Evolutionary conservation across 2,888 invertebrate species (phyloP).

Genomic region (Caenorhabditis plicata): DNA sequence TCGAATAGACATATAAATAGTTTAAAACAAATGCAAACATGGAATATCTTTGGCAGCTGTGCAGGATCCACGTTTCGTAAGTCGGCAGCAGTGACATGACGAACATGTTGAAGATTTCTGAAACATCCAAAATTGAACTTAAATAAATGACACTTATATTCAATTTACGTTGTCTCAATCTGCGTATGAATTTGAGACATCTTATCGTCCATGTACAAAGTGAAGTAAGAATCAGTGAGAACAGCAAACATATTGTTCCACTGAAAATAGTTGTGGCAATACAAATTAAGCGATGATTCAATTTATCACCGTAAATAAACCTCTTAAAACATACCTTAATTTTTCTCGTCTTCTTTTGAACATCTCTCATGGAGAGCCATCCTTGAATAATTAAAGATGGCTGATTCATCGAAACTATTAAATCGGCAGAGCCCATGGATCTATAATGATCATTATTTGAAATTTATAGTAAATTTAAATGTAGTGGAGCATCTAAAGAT

Average conservation of each 20-base stretch:
- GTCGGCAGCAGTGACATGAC: constrained; percentile 97
- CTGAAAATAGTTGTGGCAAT: constrained; percentile 2
- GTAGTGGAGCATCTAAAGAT: background rate
- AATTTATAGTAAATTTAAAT: background rate
- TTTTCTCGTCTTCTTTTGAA: constrained; percentile 22
- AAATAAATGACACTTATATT: background rate
- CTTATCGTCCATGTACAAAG: constrained; percentile 25
- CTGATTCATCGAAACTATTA: constrained; percentile 19
- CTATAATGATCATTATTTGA: background rate
- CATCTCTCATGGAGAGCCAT: constrained; percentile 20
- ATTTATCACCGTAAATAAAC: too few relatives aligned
- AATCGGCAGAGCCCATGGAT: constrained; percentile 39
- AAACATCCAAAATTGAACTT: background rate
- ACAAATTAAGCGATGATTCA: too few relatives aligned
- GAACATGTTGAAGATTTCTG: constrained; percentile 97
- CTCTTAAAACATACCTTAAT: constrained; percentile 17
- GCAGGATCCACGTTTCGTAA: constrained; percentile 97
- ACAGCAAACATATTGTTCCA: constrained; percentile 22
- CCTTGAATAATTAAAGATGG: constrained; percentile 12
- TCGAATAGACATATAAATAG: background rate
- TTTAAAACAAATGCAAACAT: constrained; percentile 68
- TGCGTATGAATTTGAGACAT: background rate
- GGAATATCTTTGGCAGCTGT: constrained; percentile 97
- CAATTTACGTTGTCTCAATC: constrained; percentile 22
- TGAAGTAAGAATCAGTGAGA: constrained; percentile 25